A percentile compares a stretch with the other conserved stretches of the same genome.
phyloP scores from a whole-genome alignment of 2,113 vertebrate species.

The Panurus biarmicus region DNA sequence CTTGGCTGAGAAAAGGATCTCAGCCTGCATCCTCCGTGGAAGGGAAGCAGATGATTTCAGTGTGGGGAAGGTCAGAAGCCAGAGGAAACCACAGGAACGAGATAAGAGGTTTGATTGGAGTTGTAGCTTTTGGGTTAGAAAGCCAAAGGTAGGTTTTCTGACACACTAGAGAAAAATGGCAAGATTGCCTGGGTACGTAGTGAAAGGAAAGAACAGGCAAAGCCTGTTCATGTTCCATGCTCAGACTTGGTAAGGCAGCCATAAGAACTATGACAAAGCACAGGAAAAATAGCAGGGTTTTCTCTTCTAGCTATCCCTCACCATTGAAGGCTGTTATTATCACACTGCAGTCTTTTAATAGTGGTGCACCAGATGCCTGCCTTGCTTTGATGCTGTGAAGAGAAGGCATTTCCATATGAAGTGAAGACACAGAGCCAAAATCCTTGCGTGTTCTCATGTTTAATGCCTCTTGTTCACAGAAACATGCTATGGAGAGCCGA shows the following conservation, averaged over 20 bases:
- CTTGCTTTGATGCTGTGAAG: background rate
- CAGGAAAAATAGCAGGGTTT: background rate
- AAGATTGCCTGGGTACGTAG: background rate
- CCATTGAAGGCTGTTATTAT: background rate
- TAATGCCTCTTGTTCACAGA: constrained; percentile 10
- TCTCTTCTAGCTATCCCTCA: background rate
- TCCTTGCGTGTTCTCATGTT: background rate
- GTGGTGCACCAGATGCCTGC: background rate
- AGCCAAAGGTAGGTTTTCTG: background rate
- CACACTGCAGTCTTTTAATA: background rate
- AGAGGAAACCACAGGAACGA: background rate
- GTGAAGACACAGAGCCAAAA: background rate
- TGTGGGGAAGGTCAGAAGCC: background rate
- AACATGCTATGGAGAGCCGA: background rate
- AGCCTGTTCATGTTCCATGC: background rate
- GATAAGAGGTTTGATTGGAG: background rate
- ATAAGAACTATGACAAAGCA: background rate
- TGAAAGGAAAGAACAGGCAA: background rate
- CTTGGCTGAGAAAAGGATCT: background rate
- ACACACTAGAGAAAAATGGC: background rate
- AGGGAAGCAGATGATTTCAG: background rate
- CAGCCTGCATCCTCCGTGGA: background rate
- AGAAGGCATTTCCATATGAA: background rate
- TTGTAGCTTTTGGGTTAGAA: background rate
- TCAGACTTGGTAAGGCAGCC: background rate